phyloP scores from a whole-genome alignment of 2,888 invertebrate species.

The Perizoma flavofasciatum region DNA sequence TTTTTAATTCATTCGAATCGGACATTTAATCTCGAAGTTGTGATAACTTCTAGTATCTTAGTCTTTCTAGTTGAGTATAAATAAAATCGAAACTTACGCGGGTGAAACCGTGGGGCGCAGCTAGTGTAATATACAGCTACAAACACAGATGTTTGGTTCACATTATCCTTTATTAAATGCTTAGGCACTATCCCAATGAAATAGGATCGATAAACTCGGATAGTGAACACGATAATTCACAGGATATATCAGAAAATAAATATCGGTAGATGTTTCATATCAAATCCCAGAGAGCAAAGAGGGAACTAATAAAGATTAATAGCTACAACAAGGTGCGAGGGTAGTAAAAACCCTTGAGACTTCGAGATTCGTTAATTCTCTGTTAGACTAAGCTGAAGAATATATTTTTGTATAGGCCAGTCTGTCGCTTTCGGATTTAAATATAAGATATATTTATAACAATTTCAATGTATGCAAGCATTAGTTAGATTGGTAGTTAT shows the following conservation, averaged over 20 bases:
- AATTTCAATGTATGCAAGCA: constrained; percentile 8
- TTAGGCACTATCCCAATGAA: too few species aligned
- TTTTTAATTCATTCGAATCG: too few species aligned
- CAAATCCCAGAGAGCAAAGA: constrained; percentile 38
- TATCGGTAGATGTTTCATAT: constrained; percentile 15
- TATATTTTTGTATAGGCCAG: constrained; percentile 2
- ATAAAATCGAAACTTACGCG: too few species aligned
- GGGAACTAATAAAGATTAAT: constrained; percentile 61
- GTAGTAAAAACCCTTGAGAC: constrained; percentile 49
- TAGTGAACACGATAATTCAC: constrained; percentile 23
- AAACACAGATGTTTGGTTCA: too few species aligned
- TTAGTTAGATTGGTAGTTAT: constrained; percentile 2
- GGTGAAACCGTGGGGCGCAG: too few species aligned
- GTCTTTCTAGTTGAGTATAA: too few species aligned
- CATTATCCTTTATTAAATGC: too few species aligned
- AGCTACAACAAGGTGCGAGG: constrained; percentile 45
- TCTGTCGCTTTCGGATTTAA: constrained; percentile 4
- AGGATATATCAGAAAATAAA: constrained; percentile 20
- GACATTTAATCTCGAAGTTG: too few species aligned
- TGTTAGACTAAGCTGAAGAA: constrained; percentile 32
- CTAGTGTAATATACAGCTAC: too few species aligned
- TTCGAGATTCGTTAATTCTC: constrained; percentile 50
- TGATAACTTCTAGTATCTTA: too few species aligned
- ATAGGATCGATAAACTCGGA: neutral
- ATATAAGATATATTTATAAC: constrained; percentile 9